phyloP scores from a whole-genome alignment of 2,888 invertebrate species.

The Tubulanus polymorphus region DNA sequence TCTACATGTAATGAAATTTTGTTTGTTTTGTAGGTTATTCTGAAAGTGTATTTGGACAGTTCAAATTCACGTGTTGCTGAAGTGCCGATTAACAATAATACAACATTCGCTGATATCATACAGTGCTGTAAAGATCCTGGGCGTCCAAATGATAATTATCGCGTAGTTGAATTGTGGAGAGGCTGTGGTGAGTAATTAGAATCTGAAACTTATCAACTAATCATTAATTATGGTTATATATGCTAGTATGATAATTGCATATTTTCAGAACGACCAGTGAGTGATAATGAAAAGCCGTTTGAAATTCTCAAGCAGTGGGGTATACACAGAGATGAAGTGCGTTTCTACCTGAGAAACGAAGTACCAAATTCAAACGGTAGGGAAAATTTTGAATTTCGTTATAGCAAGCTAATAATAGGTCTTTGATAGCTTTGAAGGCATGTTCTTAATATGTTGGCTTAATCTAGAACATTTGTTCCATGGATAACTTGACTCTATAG shows the following conservation, averaged over 20 bases:
- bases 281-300: conserved; percentile 16
- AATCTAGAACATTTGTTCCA: too few species aligned
- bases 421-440: too few species aligned
- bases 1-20: too few species aligned
- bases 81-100: conserved; percentile 41
- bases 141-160: conserved; percentile 27
- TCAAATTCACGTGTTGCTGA: conserved; percentile 23
- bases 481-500: too few species aligned
- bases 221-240: too few species aligned
- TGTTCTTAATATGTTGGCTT: too few species aligned
- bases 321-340: conserved; percentile 20
- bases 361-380: too few species aligned
- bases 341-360: conserved; percentile 20
- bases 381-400: too few species aligned
- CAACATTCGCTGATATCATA: conserved; percentile 33
- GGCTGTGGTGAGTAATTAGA: conserved; percentile 23
- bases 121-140: conserved; percentile 39
- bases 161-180: conserved; percentile 27
- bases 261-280: conserved; percentile 21
- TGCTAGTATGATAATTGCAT: background rate
- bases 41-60: conserved; percentile 29
- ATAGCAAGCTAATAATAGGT: too few species aligned
- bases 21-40: conserved; percentile 29
- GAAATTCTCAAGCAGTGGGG: conserved; percentile 24
- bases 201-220: background rate